A percentile compares a stretch with the other conserved stretches of the same genome.
phyloP scores from a whole-genome alignment of 2,888 invertebrate genomes.

The Clostera curtula region DNA sequence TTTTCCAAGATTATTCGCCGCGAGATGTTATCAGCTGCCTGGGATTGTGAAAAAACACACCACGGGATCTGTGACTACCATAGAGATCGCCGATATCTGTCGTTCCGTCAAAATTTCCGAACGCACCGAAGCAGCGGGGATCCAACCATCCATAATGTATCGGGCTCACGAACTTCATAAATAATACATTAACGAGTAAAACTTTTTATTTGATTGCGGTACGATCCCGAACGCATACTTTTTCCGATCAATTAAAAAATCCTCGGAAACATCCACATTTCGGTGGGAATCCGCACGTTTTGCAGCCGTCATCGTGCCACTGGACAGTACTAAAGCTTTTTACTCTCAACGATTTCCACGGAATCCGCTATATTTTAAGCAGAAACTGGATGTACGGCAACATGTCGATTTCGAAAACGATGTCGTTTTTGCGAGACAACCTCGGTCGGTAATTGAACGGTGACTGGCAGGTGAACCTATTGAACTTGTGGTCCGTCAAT shows the following conservation, averaged over 20 bases:
- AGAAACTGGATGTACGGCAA: slow-evolving; percentile 32
- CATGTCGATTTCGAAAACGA: slow-evolving; percentile 22
- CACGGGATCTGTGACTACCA: slow-evolving; percentile 44
- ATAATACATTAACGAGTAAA: slow-evolving; percentile 71
- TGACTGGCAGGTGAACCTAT: slow-evolving; percentile 26
- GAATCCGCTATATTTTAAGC: slow-evolving; percentile 42
- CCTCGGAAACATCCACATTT: slow-evolving; percentile 47
- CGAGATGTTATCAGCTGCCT: slow-evolving; percentile 43
- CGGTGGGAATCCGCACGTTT: slow-evolving; percentile 61
- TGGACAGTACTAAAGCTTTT: slow-evolving; percentile 49
- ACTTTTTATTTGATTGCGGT: slow-evolving; percentile 69
- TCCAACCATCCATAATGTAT: slow-evolving; percentile 72
- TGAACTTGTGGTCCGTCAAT: slow-evolving; percentile 8
- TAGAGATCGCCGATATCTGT: slow-evolving; percentile 59
- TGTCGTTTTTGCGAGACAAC: slow-evolving; percentile 28
- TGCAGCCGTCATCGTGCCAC: slow-evolving; percentile 40
- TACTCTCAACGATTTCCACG: slow-evolving; percentile 31
- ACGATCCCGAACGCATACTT: slow-evolving; percentile 46
- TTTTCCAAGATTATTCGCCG: slow-evolving; percentile 19
- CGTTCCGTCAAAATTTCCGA: slow-evolving; percentile 65
- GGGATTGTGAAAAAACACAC: slow-evolving; percentile 42
- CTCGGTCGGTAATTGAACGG: slow-evolving; percentile 30
- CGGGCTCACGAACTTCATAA: slow-evolving; percentile 56
- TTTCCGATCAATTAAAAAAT: slow-evolving; percentile 58
- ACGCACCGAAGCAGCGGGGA: slow-evolving; percentile 56